A percentile compares a stretch with the other conserved stretches of the same genome.
Evolutionary conservation across 2,113 vertebrate species (phyloP).

Genomic region (Solea senegalensis): DNA sequence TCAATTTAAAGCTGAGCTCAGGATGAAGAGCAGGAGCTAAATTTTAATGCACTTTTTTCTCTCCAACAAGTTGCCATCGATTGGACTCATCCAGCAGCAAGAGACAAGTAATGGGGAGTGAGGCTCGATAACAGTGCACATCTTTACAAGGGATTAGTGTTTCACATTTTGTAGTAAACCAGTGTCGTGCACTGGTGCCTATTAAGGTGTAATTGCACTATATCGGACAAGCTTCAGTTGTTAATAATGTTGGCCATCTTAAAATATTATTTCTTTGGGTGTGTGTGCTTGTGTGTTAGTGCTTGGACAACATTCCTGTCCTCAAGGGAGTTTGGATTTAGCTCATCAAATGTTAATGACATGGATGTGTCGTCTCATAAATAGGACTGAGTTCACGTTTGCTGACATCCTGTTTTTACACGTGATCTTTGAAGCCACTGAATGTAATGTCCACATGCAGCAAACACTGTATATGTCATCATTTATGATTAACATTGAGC

Average conservation of each 20-base stretch:
- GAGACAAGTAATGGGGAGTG: constrained; percentile 40
- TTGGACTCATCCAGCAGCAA: constrained; percentile 18
- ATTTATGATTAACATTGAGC: neutral
- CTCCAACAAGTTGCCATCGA: constrained; percentile 53
- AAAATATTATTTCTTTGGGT: constrained; percentile 34
- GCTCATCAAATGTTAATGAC: constrained; percentile 67
- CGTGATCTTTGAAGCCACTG: constrained; percentile 20
- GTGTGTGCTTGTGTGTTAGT: neutral
- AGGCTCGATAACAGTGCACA: constrained; percentile 41
- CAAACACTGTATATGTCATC: constrained; percentile 31
- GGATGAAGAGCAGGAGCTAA: constrained; percentile 44
- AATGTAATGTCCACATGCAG: constrained; percentile 10
- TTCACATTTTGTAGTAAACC: constrained; percentile 47
- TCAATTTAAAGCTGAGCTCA: constrained; percentile 37
- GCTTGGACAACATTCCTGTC: constrained; percentile 31
- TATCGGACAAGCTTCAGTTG: constrained; percentile 10
- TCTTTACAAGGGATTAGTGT: constrained; percentile 45
- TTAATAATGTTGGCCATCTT: constrained; percentile 27
- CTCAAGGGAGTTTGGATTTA: constrained; percentile 39
- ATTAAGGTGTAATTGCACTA: constrained; percentile 53
- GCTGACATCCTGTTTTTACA: constrained; percentile 29
- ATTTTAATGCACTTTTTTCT: constrained; percentile 51
- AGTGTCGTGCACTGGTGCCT: constrained; percentile 23
- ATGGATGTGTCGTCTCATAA: constrained; percentile 58
- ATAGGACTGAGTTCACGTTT: constrained; percentile 39